Percentiles rank a stretch among this genome's conserved stretches.
Conservation (phyloP, 30 jellyfish, hydroid and myxozoan species). For the Cassiopea andromeda region DNA sequence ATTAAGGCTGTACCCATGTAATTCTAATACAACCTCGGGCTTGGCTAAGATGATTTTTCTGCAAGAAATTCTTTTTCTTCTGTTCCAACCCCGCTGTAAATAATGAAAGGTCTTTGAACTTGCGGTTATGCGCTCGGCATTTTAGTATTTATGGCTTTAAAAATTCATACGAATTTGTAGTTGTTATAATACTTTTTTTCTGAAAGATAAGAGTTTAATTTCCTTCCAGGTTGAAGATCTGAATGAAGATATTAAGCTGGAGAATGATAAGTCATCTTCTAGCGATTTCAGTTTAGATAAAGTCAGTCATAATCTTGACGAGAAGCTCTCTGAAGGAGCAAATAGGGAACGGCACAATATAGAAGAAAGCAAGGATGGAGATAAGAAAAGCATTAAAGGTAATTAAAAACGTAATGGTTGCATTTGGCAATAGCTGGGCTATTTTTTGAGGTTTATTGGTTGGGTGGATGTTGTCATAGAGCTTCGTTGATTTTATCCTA, state of each 20-base stretch:
- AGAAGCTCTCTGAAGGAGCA: background rate
- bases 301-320: background rate
- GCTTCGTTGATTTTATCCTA: slow-evolving; percentile 3
- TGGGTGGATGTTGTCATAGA: background rate
- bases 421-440: background rate
- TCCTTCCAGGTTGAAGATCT: slow-evolving; percentile 8
- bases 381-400: background rate
- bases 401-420: background rate
- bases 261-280: slow-evolving; percentile 5
- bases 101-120: no score
- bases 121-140: no score
- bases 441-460: no score
- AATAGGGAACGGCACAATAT: background rate
- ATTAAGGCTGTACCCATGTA: no score
- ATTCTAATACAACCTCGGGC: no score
- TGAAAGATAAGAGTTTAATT: background rate
- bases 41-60: no score
- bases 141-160: background rate
- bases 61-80: no score
- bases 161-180: background rate
- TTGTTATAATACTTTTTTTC: no score
- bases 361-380: background rate
- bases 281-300: slow-evolving; percentile 60
- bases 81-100: no score
- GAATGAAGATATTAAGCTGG: background rate